Conservation (phyloP, 2,888 invertebrate genomes). For the Drosophila mettleri region DNA sequence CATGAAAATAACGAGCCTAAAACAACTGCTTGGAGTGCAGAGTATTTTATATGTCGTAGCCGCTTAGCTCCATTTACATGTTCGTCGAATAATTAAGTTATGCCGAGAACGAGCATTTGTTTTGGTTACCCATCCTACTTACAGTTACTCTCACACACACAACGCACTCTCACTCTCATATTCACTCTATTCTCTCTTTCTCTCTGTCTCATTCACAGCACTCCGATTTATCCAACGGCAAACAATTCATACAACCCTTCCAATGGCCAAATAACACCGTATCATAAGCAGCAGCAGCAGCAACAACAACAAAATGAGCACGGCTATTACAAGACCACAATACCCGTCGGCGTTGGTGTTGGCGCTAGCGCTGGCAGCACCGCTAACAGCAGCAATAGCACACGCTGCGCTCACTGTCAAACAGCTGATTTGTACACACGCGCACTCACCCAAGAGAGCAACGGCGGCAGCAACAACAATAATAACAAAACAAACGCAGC, state of each 20-base stretch:
- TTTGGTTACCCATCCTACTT: not conserved
- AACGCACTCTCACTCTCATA: slow-evolving; percentile 34
- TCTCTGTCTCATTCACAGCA: slow-evolving; percentile 60
- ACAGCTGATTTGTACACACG: slow-evolving; percentile 72
- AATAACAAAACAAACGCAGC: slow-evolving; percentile 52
- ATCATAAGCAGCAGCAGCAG: slow-evolving; percentile 64
- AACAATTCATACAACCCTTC: slow-evolving; percentile 79
- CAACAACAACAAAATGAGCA: slow-evolving; percentile 53
- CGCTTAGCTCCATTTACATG: not conserved
- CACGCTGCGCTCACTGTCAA: slow-evolving; percentile 58
- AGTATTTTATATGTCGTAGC: not conserved
- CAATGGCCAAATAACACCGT: slow-evolving; percentile 80
- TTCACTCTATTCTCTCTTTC: slow-evolving; percentile 16
- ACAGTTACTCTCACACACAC: slow-evolving; percentile 3
- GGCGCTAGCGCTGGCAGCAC: slow-evolving; percentile 35
- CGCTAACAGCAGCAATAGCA: slow-evolving; percentile 45
- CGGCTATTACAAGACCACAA: slow-evolving; percentile 82
- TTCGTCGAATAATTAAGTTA: slow-evolving; percentile 46
- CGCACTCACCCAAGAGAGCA: slow-evolving; percentile 43
- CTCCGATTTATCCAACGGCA: slow-evolving; percentile 81
- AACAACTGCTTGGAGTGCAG: too few relatives aligned
- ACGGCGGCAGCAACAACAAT: slow-evolving; percentile 36
- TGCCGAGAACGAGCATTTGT: slow-evolving; percentile 16
- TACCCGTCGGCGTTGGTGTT: slow-evolving; percentile 76
- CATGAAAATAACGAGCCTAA: too few relatives aligned